A percentile compares a stretch with the other conserved stretches of the same genome.
These are phyloP conservation scores for Gymnocypris eckloni DNA, from an alignment of 2,797 vertebrate species.

Conservation along the genomic window DNA sequence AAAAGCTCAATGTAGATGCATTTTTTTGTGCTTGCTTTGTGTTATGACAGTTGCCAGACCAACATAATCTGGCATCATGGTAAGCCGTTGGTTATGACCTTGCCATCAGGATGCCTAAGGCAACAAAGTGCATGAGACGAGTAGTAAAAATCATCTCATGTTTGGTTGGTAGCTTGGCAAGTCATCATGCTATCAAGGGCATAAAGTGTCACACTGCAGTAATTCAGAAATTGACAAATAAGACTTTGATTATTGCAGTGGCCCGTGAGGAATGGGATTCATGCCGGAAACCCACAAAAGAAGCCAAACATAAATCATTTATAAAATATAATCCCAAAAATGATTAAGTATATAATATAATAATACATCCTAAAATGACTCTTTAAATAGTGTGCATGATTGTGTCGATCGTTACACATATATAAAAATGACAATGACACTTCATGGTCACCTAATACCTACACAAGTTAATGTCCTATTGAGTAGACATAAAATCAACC, in stretches of 20 bases:
- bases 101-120: constrained; percentile 36
- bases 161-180: constrained; percentile 31
- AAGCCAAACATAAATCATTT: background rate
- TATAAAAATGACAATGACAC: constrained; percentile 37
- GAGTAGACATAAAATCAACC: constrained; percentile 72
- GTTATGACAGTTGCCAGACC: constrained; percentile 24
- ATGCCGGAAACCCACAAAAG: background rate
- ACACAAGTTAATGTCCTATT: constrained; percentile 61
- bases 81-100: constrained; percentile 27
- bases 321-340: background rate
- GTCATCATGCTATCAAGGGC: constrained; percentile 4
- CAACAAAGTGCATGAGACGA: constrained; percentile 8
- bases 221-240: constrained; percentile 1
- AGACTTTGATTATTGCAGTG: background rate
- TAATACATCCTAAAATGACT: background rate
- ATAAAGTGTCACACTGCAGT: background rate
- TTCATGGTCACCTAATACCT: constrained; percentile 46
- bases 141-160: constrained; percentile 8
- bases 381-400: background rate
- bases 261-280: too few species aligned
- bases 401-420: background rate
- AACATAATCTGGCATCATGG: background rate
- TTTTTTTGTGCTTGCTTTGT: background rate
- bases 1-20: background rate
- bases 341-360: background rate